Base-by-base conservation (phyloP, 2,113 vertebrate genomes). In the Spea multiplicata region DNA sequence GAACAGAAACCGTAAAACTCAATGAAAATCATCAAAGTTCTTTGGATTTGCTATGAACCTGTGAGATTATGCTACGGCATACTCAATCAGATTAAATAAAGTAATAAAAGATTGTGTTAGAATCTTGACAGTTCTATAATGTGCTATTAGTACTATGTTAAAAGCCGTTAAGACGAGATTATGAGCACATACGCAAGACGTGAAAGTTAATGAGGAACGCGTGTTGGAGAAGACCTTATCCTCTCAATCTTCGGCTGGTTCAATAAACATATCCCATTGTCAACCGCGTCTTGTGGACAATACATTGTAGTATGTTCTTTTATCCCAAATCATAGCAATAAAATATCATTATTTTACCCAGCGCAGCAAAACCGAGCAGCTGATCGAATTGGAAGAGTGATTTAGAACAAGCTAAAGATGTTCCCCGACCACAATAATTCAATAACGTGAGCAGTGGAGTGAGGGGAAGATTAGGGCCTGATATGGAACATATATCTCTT, bases 161-260 rank as follows among this genome's bases (percentile, higher is more conserved):
- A 10, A 75, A 9, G 30, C 46, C 46, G 16, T 67, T 67, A 75
- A 75, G 10, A 67, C 7, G 14, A 30, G 50, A 50, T 59, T 57
- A 68, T 76, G 66, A 76, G 49, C 50, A 76, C 13, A 16, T 55
- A 53, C 57, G 57, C n/a, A 14, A 76, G 74, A 68, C 74, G 8
- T 45, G 71, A 50, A 59, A n/a, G 53, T 7, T 57, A 72, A 55
- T 72, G 50, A 59, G 44, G 4, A 53, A 13, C 53, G 7, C 9
- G 52, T 67, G 45, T 12, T 47, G 5, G 30, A 53, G 57, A 13
- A 13, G 30, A 30, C 30, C 30, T 30, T 30, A 30, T 30, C 30
- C 30, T 30, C 30, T 30, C 30, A 30, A 30, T 30, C 30, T 30
- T 61, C 13, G 57, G 8, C 8, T 61, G 10, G 3, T 61, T n/a